Percentiles rank a stretch among this genome's conserved stretches.
These are phyloP conservation scores for Onchidella celtica DNA, from an alignment of 2,888 invertebrate genomes.

Conservation along the genomic window DNA sequence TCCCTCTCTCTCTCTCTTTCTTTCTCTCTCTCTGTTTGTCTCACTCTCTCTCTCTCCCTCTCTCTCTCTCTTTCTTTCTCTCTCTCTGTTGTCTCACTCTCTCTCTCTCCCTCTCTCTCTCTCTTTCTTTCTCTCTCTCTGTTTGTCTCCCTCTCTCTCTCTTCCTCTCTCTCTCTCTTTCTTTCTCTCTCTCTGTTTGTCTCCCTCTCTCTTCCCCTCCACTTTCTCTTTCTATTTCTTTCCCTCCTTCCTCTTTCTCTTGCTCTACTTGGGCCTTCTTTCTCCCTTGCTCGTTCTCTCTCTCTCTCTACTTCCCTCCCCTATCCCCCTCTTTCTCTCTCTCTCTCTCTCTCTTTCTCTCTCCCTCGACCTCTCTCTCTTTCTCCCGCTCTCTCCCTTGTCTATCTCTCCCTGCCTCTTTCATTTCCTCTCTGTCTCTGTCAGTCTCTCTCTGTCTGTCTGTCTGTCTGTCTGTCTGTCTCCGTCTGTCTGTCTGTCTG, in stretches of 20 bases:
- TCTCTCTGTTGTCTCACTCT: not conserved
- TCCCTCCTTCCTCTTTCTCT: not conserved
- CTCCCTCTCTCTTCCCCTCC: no score
- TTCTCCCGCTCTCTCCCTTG: not conserved
- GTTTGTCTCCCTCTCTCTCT: no score
- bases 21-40: no score
- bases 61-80: not conserved
- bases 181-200: no score
- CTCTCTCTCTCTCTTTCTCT: not conserved
- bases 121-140: not conserved
- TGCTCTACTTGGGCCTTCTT: not conserved
- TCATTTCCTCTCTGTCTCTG: constrained; percentile 2
- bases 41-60: constrained; percentile 22
- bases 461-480: not conserved
- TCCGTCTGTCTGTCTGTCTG: no score
- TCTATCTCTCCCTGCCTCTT: not conserved
- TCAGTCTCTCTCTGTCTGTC: not conserved
- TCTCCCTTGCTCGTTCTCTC: not conserved
- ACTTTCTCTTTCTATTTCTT: no score
- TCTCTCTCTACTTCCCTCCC: not conserved
- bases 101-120: not conserved
- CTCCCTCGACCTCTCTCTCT: not conserved
- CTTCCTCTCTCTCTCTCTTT: not conserved
- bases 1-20: no score
- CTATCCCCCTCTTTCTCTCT: not conserved